Base-by-base conservation (phyloP, 1,140 invertebrate species). In the Heliconius himera region DNA sequence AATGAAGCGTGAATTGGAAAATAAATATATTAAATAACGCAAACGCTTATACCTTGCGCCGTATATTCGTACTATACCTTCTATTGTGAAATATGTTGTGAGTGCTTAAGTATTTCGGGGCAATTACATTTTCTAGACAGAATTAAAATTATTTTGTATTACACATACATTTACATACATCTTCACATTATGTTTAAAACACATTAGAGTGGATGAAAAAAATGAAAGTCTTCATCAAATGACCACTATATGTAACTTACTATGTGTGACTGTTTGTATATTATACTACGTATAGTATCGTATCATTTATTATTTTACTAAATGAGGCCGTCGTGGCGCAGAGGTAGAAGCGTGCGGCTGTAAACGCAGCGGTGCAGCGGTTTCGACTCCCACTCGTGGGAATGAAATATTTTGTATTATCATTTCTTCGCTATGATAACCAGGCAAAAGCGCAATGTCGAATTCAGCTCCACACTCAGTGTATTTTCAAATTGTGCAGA, bases 71-170 rank as follows among this genome's bases (percentile, higher is more conserved):
- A 22, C 22, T 29, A 66, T 29, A 29, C 60, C n/a, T 66, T 46
- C 60, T 29, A 66, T 66, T 66, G 3, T 66, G 56, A 66, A 66
- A 66, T 66, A 66, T 66, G 60, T 26, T 66, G 26, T 66, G 60
- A 66, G 60, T 66, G 60, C 60, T 66, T 66, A 66, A 66, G 22
- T 29, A 29, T 66, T 66, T 66, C 26, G 60, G 60, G 60, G 60
- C 60, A 66, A 66, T 66, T 66, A 66, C 60, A 66, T 66, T 66
- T 66, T 66, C 60, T 66, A 66, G 60, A 66, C 13, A 29, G 22
- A 66, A 66, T 3, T 4, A 18, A 11, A 26, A 66, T 66, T 66
- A 66, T 60, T 60, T 22, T 66, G 60, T 66, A 66, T 66, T 66
- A 29, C 60, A 66, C 60, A 66, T 66, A 66, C 22, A 66, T 29